Conservation (phyloP, 2,888 invertebrate genomes). For the Zygaena filipendulae region DNA sequence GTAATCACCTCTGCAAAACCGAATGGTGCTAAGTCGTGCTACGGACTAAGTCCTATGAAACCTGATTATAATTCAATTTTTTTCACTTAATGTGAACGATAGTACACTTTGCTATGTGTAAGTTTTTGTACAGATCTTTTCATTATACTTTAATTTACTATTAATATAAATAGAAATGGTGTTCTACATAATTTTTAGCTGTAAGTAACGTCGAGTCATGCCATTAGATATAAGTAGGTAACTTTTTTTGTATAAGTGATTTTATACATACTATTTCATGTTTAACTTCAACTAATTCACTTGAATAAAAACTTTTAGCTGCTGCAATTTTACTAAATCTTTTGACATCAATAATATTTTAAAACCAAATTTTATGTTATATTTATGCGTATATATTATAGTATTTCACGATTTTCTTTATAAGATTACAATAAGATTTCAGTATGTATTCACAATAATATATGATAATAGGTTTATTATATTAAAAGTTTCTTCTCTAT, state of each 20-base stretch:
- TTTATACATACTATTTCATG: too few species aligned
- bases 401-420: too few species aligned
- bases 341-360: too few species aligned
- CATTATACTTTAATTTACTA: slow-evolving; percentile 28
- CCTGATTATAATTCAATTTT: slow-evolving; percentile 36
- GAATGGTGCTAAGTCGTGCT: slow-evolving; percentile 63
- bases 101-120: slow-evolving; percentile 30
- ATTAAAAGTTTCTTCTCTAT: too few species aligned
- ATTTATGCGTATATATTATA: too few species aligned
- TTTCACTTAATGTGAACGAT: slow-evolving; percentile 53
- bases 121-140: slow-evolving; percentile 51
- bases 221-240: slow-evolving; percentile 54
- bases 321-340: too few species aligned
- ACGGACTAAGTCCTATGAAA: slow-evolving; percentile 52
- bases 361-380: too few species aligned
- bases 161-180: slow-evolving; percentile 24
- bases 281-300: too few species aligned
- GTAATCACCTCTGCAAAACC: slow-evolving; percentile 28
- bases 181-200: slow-evolving; percentile 30
- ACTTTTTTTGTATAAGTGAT: slow-evolving; percentile 20
- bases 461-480: too few species aligned
- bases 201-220: slow-evolving; percentile 58
- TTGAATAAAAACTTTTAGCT: too few species aligned
- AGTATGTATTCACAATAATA: too few species aligned
- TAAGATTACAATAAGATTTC: too few species aligned